Conservation (phyloP, 2,888 invertebrate genomes). For the Odontothrips loti region DNA sequence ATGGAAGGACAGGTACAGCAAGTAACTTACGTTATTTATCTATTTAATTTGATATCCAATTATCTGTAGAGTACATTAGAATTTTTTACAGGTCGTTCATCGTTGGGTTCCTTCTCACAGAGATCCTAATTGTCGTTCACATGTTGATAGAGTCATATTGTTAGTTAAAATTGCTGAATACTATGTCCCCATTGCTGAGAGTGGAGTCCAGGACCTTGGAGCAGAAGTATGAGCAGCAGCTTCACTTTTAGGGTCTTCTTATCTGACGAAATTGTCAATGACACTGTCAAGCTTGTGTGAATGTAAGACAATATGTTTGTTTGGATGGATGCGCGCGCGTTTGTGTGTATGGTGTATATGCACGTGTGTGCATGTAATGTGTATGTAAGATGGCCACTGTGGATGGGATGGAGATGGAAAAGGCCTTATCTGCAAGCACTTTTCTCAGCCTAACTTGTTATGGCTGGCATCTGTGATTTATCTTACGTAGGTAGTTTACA, state of each 20-base stretch:
- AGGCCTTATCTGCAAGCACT: too few species aligned
- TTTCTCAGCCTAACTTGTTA: not conserved
- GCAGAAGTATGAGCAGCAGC: slow-evolving; percentile 52
- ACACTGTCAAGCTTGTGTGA: too few species aligned
- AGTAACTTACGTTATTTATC: slow-evolving; percentile 11
- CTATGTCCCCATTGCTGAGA: slow-evolving; percentile 89
- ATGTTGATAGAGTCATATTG: slow-evolving; percentile 86
- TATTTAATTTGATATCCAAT: not conserved
- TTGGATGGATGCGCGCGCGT: not conserved
- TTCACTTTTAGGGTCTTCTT: not conserved
- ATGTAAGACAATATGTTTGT: not conserved
- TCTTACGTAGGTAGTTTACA: not conserved
- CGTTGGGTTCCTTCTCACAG: slow-evolving; percentile 92
- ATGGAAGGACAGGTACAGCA: slow-evolving; percentile 79
- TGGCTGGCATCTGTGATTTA: slow-evolving; percentile 22
- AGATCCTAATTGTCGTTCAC: slow-evolving; percentile 80
- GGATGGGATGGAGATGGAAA: too few species aligned
- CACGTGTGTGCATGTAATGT: not conserved
- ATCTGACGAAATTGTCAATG: too few species aligned
- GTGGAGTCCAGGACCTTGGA: slow-evolving; percentile 74
- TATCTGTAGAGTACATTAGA: not conserved
- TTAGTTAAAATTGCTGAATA: slow-evolving; percentile 89
- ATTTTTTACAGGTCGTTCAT: slow-evolving; percentile 69
- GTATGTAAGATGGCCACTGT: too few species aligned
- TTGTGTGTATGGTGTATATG: not conserved